phyloP scores from a whole-genome alignment of 2,797 vertebrate genomes.

The Cottoperca gobio region DNA sequence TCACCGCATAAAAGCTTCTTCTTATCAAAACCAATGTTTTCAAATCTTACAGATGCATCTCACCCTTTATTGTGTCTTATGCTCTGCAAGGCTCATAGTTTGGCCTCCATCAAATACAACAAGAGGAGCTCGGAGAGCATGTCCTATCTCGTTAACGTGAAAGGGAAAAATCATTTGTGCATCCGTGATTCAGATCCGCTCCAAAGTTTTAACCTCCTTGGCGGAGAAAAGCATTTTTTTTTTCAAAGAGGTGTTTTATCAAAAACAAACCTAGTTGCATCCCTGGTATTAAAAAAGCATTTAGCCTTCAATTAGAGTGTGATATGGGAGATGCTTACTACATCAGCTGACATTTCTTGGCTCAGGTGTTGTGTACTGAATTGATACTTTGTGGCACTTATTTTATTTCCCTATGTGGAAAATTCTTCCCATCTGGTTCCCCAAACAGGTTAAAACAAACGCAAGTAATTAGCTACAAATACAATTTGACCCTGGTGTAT shows the following conservation, averaged over 20 bases:
- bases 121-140: no score
- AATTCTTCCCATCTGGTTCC: constrained; percentile 34
- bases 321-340: not conserved
- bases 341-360: not conserved
- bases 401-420: constrained; percentile 25
- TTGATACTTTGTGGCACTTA: constrained; percentile 14
- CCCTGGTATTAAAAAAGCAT: not conserved
- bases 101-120: not conserved
- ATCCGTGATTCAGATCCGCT: no score
- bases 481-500: constrained; percentile 60
- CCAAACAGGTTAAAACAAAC: constrained; percentile 55
- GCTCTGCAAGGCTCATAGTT: not conserved
- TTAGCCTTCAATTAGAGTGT: not conserved
- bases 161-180: no score
- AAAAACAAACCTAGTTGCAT: not conserved
- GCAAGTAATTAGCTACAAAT: constrained; percentile 65
- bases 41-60: not conserved
- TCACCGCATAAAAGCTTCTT: not conserved
- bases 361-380: not conserved
- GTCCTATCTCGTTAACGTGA: no score
- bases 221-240: not conserved
- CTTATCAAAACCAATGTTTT: not conserved
- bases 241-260: constrained; percentile 13
- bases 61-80: not conserved
- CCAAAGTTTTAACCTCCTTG: no score